phyloP scores from a whole-genome alignment of 2,888 invertebrate species.

The Erebia palarica region DNA sequence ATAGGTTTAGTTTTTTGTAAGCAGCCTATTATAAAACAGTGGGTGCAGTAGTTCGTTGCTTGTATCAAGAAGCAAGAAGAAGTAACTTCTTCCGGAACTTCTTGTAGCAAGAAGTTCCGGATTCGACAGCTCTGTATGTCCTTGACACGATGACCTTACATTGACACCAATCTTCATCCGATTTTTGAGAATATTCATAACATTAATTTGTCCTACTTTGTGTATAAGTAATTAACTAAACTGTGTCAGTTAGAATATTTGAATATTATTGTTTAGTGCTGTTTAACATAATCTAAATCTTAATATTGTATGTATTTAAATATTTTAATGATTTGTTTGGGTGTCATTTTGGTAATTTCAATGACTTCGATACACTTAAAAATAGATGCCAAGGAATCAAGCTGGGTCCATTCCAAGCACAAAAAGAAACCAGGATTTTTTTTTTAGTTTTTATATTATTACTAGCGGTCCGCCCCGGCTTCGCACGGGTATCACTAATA shows the following conservation, averaged over 20 bases:
- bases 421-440: no score
- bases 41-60: neutral
- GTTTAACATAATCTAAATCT: slow-evolving; percentile 2
- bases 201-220: slow-evolving; percentile 21
- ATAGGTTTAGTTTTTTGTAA: no score
- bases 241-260: neutral
- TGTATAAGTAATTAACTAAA: neutral
- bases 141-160: slow-evolving; percentile 23
- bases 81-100: no score
- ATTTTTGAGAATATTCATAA: slow-evolving; percentile 31
- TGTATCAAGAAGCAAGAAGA: no score
- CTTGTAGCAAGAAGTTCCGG: neutral
- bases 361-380: neutral
- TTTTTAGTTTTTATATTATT: neutral
- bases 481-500: no score
- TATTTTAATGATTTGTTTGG: neutral
- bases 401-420: no score
- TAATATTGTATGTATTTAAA: neutral
- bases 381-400: no score
- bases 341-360: neutral
- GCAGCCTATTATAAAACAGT: no score
- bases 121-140: neutral
- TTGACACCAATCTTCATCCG: slow-evolving; percentile 27
- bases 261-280: neutral
- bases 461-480: no score